Evolutionary conservation across 2,797 vertebrate genomes (phyloP).

Genomic region (Allobates femoralis): DNA sequence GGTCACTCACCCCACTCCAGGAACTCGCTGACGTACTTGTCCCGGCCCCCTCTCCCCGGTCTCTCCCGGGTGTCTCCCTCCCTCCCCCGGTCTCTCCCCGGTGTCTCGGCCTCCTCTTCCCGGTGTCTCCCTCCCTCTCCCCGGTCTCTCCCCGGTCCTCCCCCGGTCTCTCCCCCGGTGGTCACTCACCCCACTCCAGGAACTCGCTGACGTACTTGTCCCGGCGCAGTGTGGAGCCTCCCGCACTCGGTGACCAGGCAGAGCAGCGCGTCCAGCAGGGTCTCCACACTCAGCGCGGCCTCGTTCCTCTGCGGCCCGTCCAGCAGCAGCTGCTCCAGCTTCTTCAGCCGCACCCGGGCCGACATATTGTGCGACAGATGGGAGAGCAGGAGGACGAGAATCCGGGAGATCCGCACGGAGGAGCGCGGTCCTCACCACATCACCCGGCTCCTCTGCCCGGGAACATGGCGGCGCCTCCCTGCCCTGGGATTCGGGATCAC

Average conservation of each 20-base stretch:
- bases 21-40: too few species aligned
- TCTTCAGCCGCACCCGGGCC: constrained; percentile 92
- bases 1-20: too few species aligned
- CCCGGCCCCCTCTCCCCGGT: too few species aligned
- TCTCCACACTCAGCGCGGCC: constrained; percentile 88
- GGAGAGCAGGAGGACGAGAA: background rate
- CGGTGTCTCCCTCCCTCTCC: too few species aligned
- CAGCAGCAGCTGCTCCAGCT: constrained; percentile 91
- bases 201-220: constrained; percentile 95
- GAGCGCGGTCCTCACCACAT: constrained; percentile 3
- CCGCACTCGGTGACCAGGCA: constrained; percentile 88
- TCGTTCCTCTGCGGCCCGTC: constrained; percentile 82
- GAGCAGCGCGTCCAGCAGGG: constrained; percentile 91
- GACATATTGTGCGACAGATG: constrained; percentile 77
- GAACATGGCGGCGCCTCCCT: constrained; percentile 24
- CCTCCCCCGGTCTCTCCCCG: too few species aligned
- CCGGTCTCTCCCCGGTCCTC: too few species aligned
- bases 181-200: constrained; percentile 90
- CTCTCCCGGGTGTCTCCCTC: too few species aligned
- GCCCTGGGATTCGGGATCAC: constrained; percentile 37
- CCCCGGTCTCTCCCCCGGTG: background rate
- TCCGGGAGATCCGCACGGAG: constrained; percentile 11
- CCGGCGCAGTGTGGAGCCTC: constrained; percentile 84
- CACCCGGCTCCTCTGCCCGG: background rate
- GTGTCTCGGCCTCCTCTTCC: too few species aligned